Conservation (phyloP, 2,888 invertebrate genomes). For the Athalia circularis region DNA sequence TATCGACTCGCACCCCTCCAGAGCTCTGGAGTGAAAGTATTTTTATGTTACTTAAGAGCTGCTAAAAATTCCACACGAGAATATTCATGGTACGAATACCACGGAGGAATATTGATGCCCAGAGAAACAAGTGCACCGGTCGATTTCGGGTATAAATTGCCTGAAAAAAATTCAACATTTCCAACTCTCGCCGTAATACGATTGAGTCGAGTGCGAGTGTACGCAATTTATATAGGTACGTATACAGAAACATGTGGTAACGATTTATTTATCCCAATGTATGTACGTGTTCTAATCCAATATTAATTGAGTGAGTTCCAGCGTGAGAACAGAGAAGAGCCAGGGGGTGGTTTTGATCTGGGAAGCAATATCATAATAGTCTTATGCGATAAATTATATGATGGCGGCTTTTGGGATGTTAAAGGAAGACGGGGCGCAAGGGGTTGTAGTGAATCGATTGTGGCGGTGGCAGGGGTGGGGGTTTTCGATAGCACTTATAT, state of each 20-base stretch:
- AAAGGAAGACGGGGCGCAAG: slow-evolving; percentile 1
- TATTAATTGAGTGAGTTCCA: neutral
- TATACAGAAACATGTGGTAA: too few species aligned
- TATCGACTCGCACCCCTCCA: too few species aligned
- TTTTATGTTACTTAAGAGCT: neutral
- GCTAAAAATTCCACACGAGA: slow-evolving; percentile 2
- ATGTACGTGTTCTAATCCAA: neutral
- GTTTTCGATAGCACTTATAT: slow-evolving; percentile 42
- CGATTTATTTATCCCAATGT: neutral
- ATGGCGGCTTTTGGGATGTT: slow-evolving; percentile 10
- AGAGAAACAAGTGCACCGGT: neutral
- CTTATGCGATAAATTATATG: slow-evolving; percentile 16
- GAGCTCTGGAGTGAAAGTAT: too few species aligned
- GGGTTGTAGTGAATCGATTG: neutral
- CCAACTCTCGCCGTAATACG: neutral
- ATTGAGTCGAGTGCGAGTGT: too few species aligned
- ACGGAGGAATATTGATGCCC: slow-evolving; percentile 1
- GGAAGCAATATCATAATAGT: slow-evolving; percentile 34
- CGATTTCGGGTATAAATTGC: neutral
- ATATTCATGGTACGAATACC: neutral
- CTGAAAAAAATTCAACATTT: neutral
- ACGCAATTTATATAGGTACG: too few species aligned
- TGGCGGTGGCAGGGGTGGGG: slow-evolving; percentile 1
- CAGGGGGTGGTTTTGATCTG: slow-evolving; percentile 9
- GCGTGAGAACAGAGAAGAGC: neutral